Percentiles rank a stretch among this genome's conserved stretches.
Conservation (phyloP, 1,140 invertebrate species). For the Pemphigus obesinymphae region DNA sequence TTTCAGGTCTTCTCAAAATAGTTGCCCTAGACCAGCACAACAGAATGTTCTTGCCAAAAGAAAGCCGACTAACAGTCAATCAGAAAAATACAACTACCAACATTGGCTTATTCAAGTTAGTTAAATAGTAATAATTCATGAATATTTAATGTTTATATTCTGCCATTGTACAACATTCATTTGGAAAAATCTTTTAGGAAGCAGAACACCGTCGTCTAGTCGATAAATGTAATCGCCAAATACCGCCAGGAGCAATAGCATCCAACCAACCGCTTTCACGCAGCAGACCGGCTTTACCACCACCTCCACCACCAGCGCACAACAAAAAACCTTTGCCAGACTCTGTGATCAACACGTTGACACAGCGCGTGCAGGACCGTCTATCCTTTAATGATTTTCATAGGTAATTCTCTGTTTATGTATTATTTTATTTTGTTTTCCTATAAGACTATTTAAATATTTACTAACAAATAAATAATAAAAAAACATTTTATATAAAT, state of each 20-base stretch:
- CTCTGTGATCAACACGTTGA: slow-evolving; percentile 66
- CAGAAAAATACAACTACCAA: slow-evolving; percentile 65
- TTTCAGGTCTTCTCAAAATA: slow-evolving; percentile 19
- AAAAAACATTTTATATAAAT: background rate
- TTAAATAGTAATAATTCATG: background rate
- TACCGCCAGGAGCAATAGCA: background rate
- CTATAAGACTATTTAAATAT: background rate
- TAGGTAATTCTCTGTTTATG: background rate
- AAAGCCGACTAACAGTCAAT: slow-evolving; percentile 55
- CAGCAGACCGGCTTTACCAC: slow-evolving; percentile 7
- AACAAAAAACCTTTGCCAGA: slow-evolving; percentile 61
- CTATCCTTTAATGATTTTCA: slow-evolving; percentile 47
- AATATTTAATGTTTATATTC: no score
- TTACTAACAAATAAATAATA: background rate
- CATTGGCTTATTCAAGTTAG: slow-evolving; percentile 80
- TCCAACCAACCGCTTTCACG: slow-evolving; percentile 1
- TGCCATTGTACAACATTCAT: no score
- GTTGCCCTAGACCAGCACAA: background rate
- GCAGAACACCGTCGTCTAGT: slow-evolving; percentile 79
- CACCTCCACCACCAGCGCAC: slow-evolving; percentile 34
- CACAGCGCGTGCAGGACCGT: slow-evolving; percentile 63
- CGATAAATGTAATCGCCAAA: slow-evolving; percentile 15
- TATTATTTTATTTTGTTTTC: no score
- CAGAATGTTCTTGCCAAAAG: slow-evolving; percentile 60
- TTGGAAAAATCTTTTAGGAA: slow-evolving; percentile 59